A percentile compares a stretch with the other conserved stretches of the same genome.
These are phyloP conservation scores for Sebastes trivittatus DNA, from an alignment of 2,797 vertebrate species.

Conservation along the genomic window DNA sequence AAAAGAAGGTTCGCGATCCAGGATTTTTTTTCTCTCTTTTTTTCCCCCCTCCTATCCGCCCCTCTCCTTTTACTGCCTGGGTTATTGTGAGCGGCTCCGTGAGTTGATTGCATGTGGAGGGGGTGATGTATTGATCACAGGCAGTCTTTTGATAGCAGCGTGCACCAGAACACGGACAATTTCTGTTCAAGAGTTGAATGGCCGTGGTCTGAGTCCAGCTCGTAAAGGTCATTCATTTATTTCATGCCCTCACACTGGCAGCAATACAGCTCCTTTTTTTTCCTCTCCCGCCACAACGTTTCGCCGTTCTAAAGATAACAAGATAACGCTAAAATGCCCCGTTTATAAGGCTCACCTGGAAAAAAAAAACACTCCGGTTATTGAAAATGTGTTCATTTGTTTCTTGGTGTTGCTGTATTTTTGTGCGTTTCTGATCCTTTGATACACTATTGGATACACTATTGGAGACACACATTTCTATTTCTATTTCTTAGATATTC, in stretches of 20 bases:
- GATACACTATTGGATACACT: conserved; percentile 44
- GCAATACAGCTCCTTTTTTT: conserved; percentile 42
- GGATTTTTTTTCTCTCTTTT: background rate
- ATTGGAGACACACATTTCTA: conserved; percentile 45
- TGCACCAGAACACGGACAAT: conserved; percentile 60
- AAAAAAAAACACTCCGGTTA: background rate
- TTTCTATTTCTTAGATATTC: conserved; percentile 58
- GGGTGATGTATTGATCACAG: conserved; percentile 79
- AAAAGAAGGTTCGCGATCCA: conserved; percentile 65
- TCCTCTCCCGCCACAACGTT: conserved; percentile 10
- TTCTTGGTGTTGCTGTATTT: background rate
- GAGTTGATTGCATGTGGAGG: conserved; percentile 75
- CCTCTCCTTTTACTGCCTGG: conserved; percentile 47
- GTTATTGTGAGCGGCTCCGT: conserved; percentile 69
- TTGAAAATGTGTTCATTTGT: conserved; percentile 24
- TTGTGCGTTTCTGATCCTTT: conserved; percentile 17
- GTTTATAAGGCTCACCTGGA: conserved; percentile 19
- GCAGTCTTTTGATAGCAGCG: conserved; percentile 72
- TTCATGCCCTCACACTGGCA: conserved; percentile 37
- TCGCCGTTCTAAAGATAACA: conserved; percentile 18
- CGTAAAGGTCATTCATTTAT: conserved; percentile 68
- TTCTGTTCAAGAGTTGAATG: conserved; percentile 57
- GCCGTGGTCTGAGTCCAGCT: conserved; percentile 60
- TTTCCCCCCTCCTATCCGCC: background rate
- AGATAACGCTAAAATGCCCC: conserved; percentile 20